phyloP scores from a whole-genome alignment of 2,797 vertebrate genomes.

The Sebastes trivittatus region DNA sequence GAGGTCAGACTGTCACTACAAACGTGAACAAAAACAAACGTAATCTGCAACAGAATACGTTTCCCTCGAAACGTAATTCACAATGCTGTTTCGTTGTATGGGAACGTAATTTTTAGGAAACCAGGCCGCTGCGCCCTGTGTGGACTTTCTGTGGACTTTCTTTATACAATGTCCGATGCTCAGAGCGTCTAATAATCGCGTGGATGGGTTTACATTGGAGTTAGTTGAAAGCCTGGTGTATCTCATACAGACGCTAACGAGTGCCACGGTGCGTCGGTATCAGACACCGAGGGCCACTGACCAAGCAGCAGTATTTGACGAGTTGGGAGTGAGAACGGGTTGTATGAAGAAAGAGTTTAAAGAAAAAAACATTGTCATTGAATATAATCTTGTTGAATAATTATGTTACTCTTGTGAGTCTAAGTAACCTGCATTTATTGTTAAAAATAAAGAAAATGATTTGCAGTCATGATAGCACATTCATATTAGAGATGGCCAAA shows the following conservation, averaged over 20 bases:
- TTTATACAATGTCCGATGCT: neutral
- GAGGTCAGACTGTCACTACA: too few relatives aligned
- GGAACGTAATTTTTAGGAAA: too few relatives aligned
- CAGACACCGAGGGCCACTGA: too few relatives aligned
- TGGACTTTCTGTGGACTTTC: neutral
- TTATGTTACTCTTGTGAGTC: rapidly evolving
- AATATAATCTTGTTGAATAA: neutral
- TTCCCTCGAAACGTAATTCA: too few relatives aligned
- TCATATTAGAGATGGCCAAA: neutral
- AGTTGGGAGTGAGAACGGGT: too few relatives aligned
- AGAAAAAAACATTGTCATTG: neutral
- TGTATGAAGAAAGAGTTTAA: neutral
- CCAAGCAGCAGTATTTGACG: too few relatives aligned
- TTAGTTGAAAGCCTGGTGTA: too few relatives aligned
- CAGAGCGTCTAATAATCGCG: rapidly evolving
- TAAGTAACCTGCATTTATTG: neutral
- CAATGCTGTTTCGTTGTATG: too few relatives aligned
- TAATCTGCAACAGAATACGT: too few relatives aligned
- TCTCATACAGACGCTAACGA: neutral
- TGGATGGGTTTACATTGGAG: too few relatives aligned
- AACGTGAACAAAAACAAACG: too few relatives aligned
- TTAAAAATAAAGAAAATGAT: neutral
- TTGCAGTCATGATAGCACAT: neutral
- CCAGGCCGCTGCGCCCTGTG: rapidly evolving
- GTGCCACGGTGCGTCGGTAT: neutral